Base-by-base conservation (phyloP, 2,888 invertebrate species). In the Aphidoletes aphidimyza region DNA sequence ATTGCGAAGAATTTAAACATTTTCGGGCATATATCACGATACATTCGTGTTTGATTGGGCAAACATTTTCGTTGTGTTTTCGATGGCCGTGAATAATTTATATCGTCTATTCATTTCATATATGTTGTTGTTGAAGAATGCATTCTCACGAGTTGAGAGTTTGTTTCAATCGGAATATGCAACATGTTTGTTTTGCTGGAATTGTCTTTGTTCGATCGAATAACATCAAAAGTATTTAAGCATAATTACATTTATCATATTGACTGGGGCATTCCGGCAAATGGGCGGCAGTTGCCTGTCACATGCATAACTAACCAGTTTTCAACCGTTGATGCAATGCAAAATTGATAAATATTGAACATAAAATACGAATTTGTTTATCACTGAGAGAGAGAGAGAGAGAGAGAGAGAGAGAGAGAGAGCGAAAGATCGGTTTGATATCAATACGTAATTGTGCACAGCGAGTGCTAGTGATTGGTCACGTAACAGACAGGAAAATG, bases 241-340 rank as follows among this genome's bases (percentile, higher is more conserved):
- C 14, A n/a, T 30, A 69, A 30, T 69, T 69, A 69, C n/a, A n/a
- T 30, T 69, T 69, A 69, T 26, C 69, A 69, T 69, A 69, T 69
- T 69, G 69, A 34, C 3, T 69, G 69, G 14, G 30, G 69, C 30
- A 14, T 34, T 69, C 69, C 69, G 69, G 69, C 30, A 69, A 69
- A 30, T 30, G 14, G 1, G 69, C 30, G 34, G 34, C n/a, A 26
- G 30, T 69, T 34, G 30, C 69, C n/a, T 54, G 54, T 54, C 54
- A 19, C 9, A 47, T 47, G 54, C 54, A 47, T 54, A 54, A 14
- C 5, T 26, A 69, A 69, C 69, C 30, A n/a, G 34, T 69, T 30
- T 69, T 69, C 69, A 69, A 9, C n/a, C 26, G 30, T 30, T 30
- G n/a, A 34, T 30, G 26, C 5, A 69, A 30, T 30, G 2, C 69